Percentiles rank a stretch among this genome's conserved stretches.
Evolutionary conservation across 2,113 vertebrate genomes (phyloP).

Genomic region (Ramphastos sulfuratus): DNA sequence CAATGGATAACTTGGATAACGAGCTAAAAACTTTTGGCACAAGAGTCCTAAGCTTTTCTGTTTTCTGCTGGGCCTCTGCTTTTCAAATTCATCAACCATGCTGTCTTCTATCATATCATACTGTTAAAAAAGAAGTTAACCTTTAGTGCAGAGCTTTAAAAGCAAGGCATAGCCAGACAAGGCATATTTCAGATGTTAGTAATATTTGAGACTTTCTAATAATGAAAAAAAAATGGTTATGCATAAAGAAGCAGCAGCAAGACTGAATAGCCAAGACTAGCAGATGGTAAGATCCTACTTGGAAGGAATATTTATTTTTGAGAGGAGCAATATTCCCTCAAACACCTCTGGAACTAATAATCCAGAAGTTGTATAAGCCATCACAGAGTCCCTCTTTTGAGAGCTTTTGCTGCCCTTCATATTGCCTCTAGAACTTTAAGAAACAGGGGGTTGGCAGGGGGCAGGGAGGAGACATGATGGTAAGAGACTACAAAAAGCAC

Average conservation of each 20-base stretch:
- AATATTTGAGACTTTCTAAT: conserved; percentile 6
- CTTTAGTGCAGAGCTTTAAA: conserved; percentile 28
- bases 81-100: conserved; percentile 83
- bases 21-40: conserved; percentile 94
- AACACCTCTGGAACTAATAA: not conserved
- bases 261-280: not conserved
- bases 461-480: too few relatives aligned
- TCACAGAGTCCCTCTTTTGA: not conserved
- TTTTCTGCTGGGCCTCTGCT: conserved; percentile 90
- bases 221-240: not conserved
- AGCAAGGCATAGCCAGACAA: not conserved
- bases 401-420: not conserved
- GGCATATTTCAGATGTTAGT: not conserved
- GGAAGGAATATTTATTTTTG: not conserved
- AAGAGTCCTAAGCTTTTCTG: conserved; percentile 94
- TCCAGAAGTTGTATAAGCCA: not conserved
- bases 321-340: not conserved
- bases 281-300: not conserved
- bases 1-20: conserved; percentile 89
- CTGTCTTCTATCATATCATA: conserved; percentile 77
- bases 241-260: not conserved
- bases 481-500: not conserved
- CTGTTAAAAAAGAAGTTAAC: conserved; percentile 66
- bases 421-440: not conserved
- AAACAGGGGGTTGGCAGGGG: rapidly evolving